Base-by-base conservation (phyloP, 2,797 vertebrate genomes). In the Micromesistius poutassou region DNA sequence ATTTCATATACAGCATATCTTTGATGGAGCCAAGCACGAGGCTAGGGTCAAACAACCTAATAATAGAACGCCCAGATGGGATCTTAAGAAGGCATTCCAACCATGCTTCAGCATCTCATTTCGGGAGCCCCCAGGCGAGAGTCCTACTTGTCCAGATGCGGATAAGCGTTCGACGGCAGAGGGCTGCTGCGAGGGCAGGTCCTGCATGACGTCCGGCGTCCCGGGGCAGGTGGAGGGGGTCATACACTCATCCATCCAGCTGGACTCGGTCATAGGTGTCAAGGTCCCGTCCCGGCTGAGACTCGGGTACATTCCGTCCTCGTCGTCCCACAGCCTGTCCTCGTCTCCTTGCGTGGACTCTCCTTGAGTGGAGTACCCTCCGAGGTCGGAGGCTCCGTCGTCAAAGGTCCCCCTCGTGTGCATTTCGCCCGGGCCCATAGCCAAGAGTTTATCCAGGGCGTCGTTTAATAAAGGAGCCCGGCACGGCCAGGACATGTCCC, bases 101-200 rank as follows among this genome's bases (percentile, higher is more conserved):
- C 30, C 76, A 80, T 38, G 74, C 78, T 77, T 77, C 77, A 84
- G 74, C 74, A 88, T 85, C 89, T 91, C 90, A 91, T 92, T 91
- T 91, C 88, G 87, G 87, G 87, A 78, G 22, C 84, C 85, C 71
- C 28, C 10, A 78, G 78, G 77, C 79, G 79, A 74, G 40, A 62
- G 40, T 94, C 96, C 93, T 98, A 97, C 97, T 96, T 97, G 96
- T 90, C 96, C 94, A 73, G 96, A 97, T 0, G 96, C 94, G 83
- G 96, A 97, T 76, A 97, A 94, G 85, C 96, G 94, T 89, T 97
- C 96, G 30, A 91, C 87, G 31, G 93, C 82, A 25, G 90, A 87
- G 71, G 91, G 93, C 12, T 94, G 92, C 81, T 91, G 86, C 42
- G 80, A 50, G 33, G 91, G 90, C 80, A 91, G 89, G 77, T 95